Evolutionary conservation across 2,113 vertebrate genomes (phyloP), one percentile per base, ranked within the genome.

Genomic region (Scolopax mira): DNA sequence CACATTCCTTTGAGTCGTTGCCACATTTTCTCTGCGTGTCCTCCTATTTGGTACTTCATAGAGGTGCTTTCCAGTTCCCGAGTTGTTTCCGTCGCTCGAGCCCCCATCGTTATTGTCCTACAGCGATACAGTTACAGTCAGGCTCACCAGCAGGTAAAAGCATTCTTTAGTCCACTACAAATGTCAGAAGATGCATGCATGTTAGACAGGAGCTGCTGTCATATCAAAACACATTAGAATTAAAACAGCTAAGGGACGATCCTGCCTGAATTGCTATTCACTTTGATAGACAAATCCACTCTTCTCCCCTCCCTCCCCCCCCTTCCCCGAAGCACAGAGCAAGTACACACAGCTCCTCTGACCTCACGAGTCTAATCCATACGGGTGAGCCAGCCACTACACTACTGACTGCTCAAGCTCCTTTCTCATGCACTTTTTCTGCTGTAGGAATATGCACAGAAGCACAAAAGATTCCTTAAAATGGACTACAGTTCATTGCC

Each of bases 1-100:
- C 93, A 98, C 98, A 98, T 98, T 96, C 98, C 98, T 97, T 98
- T 98, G 90, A 98, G 97, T 55, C 98, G 97, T 79, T 98, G 98
- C 98, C 98, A 98, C 98, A 98, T 98, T 97, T 98, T 98, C 83
- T 98, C 98, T 28, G 98, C 85, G 17, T 98, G 98, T 91, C 98
- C 98, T 97, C 98, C 98, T 96, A 97, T 96, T 55, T 98, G 97
- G 65, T 98, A 98, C 88, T 98, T 98, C 71, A 98, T 95, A 94
- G 97, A 97, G 85, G 97, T 91, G 85, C 90, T 98, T 94, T 98
- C 97, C 97, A 98, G 51, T 82, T 98, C 98, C 95, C 97, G 96
- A 41, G 95, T 93, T 88, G 96, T 95, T 89, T 98, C 98, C 4
- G 94, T 94, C 3, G 97, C 97, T 94, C 97, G 97, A 88, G 98